Conservation (phyloP, 2,113 vertebrate species). For the Melanerpes aurifrons region DNA sequence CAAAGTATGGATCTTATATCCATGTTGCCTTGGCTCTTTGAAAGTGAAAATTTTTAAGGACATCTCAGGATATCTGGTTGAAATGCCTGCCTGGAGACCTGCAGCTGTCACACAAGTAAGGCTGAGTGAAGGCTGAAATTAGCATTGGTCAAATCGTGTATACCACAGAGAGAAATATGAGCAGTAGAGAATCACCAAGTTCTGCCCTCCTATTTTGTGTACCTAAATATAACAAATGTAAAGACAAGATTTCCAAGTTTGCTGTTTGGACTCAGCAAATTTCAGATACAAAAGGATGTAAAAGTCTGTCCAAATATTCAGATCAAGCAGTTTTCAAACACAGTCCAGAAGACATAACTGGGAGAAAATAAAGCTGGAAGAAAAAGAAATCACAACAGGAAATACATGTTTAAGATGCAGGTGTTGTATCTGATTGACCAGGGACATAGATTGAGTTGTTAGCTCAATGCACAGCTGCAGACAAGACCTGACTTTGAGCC, state of each 20-base stretch:
- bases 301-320: not conserved
- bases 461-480: not conserved
- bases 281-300: slow-evolving; percentile 4
- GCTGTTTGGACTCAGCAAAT: not conserved
- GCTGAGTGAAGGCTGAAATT: not conserved
- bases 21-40: not conserved
- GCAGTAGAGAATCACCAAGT: not conserved
- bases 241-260: not conserved
- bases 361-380: slow-evolving; percentile 18
- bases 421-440: not conserved
- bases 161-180: not conserved
- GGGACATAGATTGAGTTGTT: not conserved
- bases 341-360: not conserved
- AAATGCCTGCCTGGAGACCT: not conserved
- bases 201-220: not conserved
- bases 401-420: slow-evolving; percentile 6
- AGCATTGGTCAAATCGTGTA: not conserved
- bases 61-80: not conserved
- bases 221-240: not conserved
- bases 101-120: not conserved
- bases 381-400: slow-evolving; percentile 2
- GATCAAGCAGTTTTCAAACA: not conserved
- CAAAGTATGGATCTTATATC: not conserved
- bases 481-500: not conserved
- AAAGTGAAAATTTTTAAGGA: not conserved